Evolutionary conservation across 2,113 vertebrate species (phyloP).

Genomic region (Marmota monax): DNA sequence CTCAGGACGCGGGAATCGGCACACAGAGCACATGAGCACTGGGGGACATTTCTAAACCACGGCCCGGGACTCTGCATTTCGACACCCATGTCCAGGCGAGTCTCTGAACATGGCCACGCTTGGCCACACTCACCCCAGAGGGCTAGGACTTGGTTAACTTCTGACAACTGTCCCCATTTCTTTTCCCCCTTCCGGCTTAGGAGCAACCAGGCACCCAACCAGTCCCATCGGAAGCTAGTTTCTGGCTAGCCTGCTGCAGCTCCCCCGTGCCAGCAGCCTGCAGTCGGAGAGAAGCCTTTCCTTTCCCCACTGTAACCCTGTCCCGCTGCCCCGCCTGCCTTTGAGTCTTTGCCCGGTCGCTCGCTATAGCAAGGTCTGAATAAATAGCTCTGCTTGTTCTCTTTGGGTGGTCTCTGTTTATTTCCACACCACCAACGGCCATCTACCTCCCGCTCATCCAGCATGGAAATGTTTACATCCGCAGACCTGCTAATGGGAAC

Average conservation of each 20-base stretch:
- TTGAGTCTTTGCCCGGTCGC: neutral
- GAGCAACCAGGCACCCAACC: neutral
- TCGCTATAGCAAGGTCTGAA: neutral
- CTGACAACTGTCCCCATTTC: neutral
- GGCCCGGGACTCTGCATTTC: too few species aligned
- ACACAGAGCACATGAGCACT: too few species aligned
- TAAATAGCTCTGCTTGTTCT: slow-evolving; percentile 45
- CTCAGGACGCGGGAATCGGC: too few species aligned
- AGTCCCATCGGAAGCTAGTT: neutral
- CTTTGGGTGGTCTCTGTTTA: slow-evolving; percentile 61
- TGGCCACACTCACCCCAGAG: neutral
- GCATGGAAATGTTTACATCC: neutral
- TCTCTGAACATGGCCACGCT: too few species aligned
- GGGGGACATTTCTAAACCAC: too few species aligned
- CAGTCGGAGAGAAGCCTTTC: neutral
- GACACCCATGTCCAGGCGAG: too few species aligned
- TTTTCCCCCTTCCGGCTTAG: neutral
- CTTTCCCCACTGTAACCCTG: neutral
- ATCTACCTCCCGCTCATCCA: neutral
- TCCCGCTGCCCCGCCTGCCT: neutral
- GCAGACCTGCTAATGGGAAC: slow-evolving; percentile 8
- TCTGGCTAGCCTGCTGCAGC: neutral
- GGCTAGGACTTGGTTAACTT: neutral
- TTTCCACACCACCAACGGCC: neutral
- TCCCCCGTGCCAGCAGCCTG: neutral